A percentile compares a stretch with the other conserved stretches of the same genome.
These are phyloP conservation scores for Gasteruption jaculator DNA, from an alignment of 2,888 invertebrate genomes.

Conservation along the genomic window DNA sequence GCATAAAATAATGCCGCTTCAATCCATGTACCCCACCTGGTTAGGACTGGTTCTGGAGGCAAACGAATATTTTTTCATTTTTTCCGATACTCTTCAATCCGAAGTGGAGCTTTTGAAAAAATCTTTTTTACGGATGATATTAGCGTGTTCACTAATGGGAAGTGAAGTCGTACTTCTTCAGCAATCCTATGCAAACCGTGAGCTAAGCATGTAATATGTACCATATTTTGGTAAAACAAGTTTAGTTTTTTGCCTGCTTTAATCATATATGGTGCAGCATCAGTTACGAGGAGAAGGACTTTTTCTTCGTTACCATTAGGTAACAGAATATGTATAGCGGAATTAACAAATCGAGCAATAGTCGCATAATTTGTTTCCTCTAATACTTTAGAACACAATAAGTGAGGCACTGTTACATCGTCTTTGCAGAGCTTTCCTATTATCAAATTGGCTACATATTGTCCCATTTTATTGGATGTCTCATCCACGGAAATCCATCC, in stretches of 20 bases:
- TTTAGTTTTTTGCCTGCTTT: constrained; percentile 28
- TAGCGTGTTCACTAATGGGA: constrained; percentile 24
- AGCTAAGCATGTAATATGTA: constrained; percentile 35
- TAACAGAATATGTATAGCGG: constrained; percentile 4
- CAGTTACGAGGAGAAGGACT: constrained; percentile 20
- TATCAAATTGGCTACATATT: constrained; percentile 10
- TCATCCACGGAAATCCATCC: constrained; percentile 17
- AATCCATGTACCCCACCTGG: constrained; percentile 32
- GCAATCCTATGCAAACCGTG: constrained; percentile 31
- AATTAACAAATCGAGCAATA: constrained; percentile 8
- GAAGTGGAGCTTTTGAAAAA: constrained; percentile 31
- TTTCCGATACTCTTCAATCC: constrained; percentile 24
- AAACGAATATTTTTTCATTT: constrained; percentile 22
- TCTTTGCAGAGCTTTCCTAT: constrained; percentile 10
- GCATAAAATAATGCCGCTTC: constrained; percentile 18
- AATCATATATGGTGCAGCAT: constrained; percentile 30
- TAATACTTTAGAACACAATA: not conserved
- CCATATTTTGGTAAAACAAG: constrained; percentile 28
- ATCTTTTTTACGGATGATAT: constrained; percentile 32
- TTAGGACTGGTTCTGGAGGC: constrained; percentile 29
- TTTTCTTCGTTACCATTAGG: constrained; percentile 12
- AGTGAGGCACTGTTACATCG: not conserved
- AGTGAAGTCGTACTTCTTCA: constrained; percentile 25
- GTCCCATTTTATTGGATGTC: constrained; percentile 9
- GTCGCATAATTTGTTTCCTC: not conserved